phyloP scores from a whole-genome alignment of 2,113 vertebrate genomes.

The Erpornis zantholeuca region DNA sequence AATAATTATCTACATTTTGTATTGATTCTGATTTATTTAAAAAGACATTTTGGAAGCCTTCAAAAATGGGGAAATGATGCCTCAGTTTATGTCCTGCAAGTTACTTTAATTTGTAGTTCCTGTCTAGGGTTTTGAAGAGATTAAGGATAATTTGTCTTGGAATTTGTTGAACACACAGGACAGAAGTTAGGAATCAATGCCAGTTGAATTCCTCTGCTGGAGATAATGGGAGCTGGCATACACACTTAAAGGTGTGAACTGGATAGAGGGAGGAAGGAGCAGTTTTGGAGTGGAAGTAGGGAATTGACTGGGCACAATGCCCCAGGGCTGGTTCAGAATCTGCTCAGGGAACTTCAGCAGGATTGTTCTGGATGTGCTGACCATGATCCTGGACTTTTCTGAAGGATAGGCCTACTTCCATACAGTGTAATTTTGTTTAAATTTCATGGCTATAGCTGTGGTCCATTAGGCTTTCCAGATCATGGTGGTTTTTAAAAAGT shows the following conservation, averaged over 20 bases:
- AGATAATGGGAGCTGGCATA: neutral
- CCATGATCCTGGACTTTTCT: neutral
- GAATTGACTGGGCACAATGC: too few species aligned
- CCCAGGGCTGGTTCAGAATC: neutral
- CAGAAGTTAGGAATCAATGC: neutral
- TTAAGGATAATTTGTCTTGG: neutral
- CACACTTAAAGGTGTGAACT: accelerated
- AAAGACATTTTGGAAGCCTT: neutral
- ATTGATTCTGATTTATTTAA: neutral
- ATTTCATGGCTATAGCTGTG: neutral
- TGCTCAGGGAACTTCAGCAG: neutral
- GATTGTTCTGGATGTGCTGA: neutral
- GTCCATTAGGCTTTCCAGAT: neutral
- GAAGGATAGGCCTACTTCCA: neutral
- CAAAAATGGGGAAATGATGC: neutral
- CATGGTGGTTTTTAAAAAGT: neutral
- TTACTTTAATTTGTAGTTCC: neutral
- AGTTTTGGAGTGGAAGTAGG: neutral
- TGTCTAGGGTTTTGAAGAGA: neutral
- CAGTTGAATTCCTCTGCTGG: neutral
- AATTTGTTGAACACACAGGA: neutral
- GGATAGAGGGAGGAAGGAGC: neutral
- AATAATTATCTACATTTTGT: neutral
- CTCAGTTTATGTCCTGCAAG: neutral
- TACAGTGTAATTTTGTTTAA: neutral